Base-by-base conservation (phyloP, 2,797 vertebrate genomes). In the Octomys mimax region DNA sequence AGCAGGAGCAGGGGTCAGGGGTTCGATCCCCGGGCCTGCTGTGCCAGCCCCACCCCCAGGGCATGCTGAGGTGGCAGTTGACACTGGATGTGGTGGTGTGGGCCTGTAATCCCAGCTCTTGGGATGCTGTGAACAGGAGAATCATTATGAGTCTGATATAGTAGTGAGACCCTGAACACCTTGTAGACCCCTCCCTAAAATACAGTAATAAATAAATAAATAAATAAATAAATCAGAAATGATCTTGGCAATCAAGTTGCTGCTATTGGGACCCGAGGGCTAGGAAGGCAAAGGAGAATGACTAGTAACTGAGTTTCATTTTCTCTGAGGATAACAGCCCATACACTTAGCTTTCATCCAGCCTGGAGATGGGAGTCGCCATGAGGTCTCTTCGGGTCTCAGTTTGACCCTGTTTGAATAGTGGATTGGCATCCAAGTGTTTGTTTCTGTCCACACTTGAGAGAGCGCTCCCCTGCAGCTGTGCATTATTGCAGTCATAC, bases 361-460 rank as follows among this genome's bases (percentile, higher is more conserved):
- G 36, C 28, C 49, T 73, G 0, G 73, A 75, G 52, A 52, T 16
- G 77, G 64, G 79, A 66, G 61, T 42, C 39, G 64, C 90, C 39
- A 83, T 49, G 59, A 1, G 39, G 57, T 24, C 19, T 68, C 80
- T 83, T 54, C 77, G 78, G 66, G 33, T 94, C 28, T 75, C 70
- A 77, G 26, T 75, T 96, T 94, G 61, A 95, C 24, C 61, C 36
- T 57, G 31, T 82, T 75, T 87, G 39, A 79, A n/a, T 61, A 87
- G 52, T 71, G 91, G 66, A 83, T 87, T 94, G 83, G 33, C 71
- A 92, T 36, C 66, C 46, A 87, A 36, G 36, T 80, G 49, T 57
- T 83, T 71, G 88, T 96, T 92, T 92, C 52, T 85, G 57, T 89
- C n/a, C 70, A 2, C 71, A 52, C 31, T 77, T 33, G 52, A 87